Evolutionary conservation across 2,888 invertebrate genomes (phyloP).

Genomic region (Diogma glabrata): DNA sequence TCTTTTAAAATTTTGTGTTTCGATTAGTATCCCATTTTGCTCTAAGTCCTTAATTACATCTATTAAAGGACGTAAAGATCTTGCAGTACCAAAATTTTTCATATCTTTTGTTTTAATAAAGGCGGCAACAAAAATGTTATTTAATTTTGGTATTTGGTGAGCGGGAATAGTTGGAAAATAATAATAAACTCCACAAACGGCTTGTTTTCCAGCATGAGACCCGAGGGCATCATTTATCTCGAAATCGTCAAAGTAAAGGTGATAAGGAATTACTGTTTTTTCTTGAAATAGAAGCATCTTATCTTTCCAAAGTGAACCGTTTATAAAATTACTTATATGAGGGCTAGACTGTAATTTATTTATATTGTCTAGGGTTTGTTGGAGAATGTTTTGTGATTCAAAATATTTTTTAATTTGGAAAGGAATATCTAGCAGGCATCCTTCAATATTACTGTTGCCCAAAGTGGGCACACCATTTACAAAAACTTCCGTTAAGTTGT

Average conservation of each 20-base stretch:
- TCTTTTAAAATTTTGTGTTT: background rate
- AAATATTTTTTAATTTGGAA: conserved; percentile 4
- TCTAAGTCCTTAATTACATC: background rate
- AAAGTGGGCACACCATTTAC: conserved; percentile 1
- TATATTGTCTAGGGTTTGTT: background rate
- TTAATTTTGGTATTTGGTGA: background rate
- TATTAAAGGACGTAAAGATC: background rate
- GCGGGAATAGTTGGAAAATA: background rate
- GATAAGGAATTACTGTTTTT: background rate
- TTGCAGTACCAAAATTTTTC: background rate
- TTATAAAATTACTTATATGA: background rate
- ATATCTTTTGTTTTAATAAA: background rate
- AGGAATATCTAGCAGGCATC: background rate
- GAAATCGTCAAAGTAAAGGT: background rate
- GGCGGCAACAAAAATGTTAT: background rate
- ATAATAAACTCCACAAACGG: background rate
- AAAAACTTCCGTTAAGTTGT: background rate
- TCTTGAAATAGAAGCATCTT: background rate
- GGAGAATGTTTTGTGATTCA: no score
- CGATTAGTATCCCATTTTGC: background rate
- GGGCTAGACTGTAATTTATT: background rate
- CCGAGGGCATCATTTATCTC: background rate
- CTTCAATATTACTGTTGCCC: background rate
- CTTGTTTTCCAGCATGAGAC: background rate
- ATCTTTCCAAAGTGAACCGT: background rate